Conservation (phyloP, 2,888 invertebrate species). For the Odiellus spinosus region DNA sequence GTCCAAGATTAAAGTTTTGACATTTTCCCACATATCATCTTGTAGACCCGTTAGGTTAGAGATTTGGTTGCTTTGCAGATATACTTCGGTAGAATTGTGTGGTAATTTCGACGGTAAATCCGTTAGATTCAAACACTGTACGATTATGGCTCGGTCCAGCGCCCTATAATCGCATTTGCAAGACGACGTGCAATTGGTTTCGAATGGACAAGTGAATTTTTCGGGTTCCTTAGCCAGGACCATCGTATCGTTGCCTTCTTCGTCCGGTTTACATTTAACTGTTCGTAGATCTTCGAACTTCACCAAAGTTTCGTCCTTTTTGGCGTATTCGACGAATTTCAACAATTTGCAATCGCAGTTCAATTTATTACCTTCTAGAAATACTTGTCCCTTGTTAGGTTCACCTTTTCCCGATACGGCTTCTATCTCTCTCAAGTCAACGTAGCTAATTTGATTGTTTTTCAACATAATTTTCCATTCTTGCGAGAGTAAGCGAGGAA, state of each 20-base stretch:
- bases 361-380: slow-evolving; percentile 5
- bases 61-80: slow-evolving; percentile 8
- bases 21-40: slow-evolving; percentile 3
- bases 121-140: slow-evolving; percentile 9
- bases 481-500: slow-evolving; percentile 6
- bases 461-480: not conserved
- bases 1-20: slow-evolving; percentile 16
- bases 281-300: not conserved
- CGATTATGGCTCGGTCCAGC: slow-evolving; percentile 7
- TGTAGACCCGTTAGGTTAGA: slow-evolving; percentile 5
- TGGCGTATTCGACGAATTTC: slow-evolving; percentile 9
- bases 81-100: slow-evolving; percentile 7
- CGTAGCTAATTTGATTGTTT: not conserved
- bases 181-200: slow-evolving; percentile 7
- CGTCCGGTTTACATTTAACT: not conserved
- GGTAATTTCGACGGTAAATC: slow-evolving; percentile 7
- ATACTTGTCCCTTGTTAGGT: not conserved
- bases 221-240: slow-evolving; percentile 1
- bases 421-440: not conserved
- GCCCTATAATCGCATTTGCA: slow-evolving; percentile 14
- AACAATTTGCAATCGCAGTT: slow-evolving; percentile 16
- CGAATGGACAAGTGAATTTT: slow-evolving; percentile 13
- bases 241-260: not conserved
- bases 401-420: not conserved
- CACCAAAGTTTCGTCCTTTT: no score